Evolutionary conservation across 2,888 invertebrate genomes (phyloP), one percentile per base, ranked within the genome.

Genomic region (Thymelicus acteon): DNA sequence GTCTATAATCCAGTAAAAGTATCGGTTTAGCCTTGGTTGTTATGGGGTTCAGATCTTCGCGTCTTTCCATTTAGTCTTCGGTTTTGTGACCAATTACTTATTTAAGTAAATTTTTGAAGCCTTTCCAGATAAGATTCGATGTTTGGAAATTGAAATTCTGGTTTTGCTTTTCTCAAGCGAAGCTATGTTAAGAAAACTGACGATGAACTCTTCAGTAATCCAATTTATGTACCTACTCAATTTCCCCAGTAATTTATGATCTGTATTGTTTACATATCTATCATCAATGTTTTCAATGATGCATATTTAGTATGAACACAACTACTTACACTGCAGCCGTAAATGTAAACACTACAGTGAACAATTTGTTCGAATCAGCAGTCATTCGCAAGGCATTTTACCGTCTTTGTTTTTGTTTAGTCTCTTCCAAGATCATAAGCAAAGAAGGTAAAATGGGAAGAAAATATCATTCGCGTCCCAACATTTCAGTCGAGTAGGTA

Each of bases 331-430:
- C 13, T 57, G 7, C 2, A 7, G 60, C 12, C 5, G 60, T 44
- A 60, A 70, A 63, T 79, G 72, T 80, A 81, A 83, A 83, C 83
- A 84, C 77, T 54, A 65, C 68, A 68, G 76, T 78, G 78, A 80
- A 78, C 78, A 76, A 77, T 80, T 77, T 77, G 72, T 79, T 75
- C 78, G 83, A 85, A 76, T 84, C 83, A 44, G 74, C 75, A 81
- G 74, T 82, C 65, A 81, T 82, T 75, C 66, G 63, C 73, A 67
- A 67, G 81, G 79, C 74, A 85, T 85, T 80, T 77, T 76, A 74
- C 61, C 48, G 60, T 72, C 60, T 15, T 71, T 87, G 82, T 88
- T 87, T 85, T 87, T 86, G 77, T 88, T 87, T 83, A 77, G 74
- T 74, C 73, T 67, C 65, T 64, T 62, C n/a, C 69, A 60, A 74